Evolutionary conservation across 2,888 invertebrate genomes (phyloP), one percentile per base, ranked within the genome.

Genomic region (Luffia ferchaultella): DNA sequence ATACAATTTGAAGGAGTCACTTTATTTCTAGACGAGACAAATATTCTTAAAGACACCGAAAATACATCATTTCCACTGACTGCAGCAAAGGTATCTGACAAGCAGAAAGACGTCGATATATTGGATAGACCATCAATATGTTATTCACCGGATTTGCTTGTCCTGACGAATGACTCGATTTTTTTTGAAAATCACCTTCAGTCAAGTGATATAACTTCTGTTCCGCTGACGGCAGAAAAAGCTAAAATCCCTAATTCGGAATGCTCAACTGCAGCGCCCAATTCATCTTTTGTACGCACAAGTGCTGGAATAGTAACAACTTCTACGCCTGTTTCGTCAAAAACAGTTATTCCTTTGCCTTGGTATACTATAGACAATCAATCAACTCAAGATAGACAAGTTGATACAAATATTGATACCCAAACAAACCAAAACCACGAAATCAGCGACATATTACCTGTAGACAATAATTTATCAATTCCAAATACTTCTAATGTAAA

Each of bases 341-440:
- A 18, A 42, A 18, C n/a, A 9, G 49, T 42, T 9, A 50, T 50
- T 50, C 50, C 30, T 41, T 50, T 50, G 45, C 45, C 16, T 19
- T 44, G 30, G 18, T 50, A 45, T 17, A 40, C 30, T 45, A 44
- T 19, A 17, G 7, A 18, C 17, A 18, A 45, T 45, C 16, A 16
- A 18, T 45, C 18, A n/a, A 17, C 18, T 16, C 16, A n/a, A n/a
- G n/a, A n/a, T n/a, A n/a, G n/a, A n/a, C n/a, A n/a, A n/a, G n/a
- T n/a, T n/a, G n/a, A 42, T 16, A 17, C 17, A 16, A 17, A 42
- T 42, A 17, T 42, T n/a, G n/a, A n/a, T n/a, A n/a, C n/a, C n/a
- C n/a, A n/a, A n/a, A n/a, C n/a, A n/a, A n/a, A n/a, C n/a, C n/a
- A n/a, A n/a, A n/a, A n/a, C n/a, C n/a, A 17, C 42, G 16, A 9